Evolutionary conservation across 2,797 vertebrate species (phyloP), one percentile per base, ranked within the genome.

Genomic region (Rhadinocentrus ornatus): DNA sequence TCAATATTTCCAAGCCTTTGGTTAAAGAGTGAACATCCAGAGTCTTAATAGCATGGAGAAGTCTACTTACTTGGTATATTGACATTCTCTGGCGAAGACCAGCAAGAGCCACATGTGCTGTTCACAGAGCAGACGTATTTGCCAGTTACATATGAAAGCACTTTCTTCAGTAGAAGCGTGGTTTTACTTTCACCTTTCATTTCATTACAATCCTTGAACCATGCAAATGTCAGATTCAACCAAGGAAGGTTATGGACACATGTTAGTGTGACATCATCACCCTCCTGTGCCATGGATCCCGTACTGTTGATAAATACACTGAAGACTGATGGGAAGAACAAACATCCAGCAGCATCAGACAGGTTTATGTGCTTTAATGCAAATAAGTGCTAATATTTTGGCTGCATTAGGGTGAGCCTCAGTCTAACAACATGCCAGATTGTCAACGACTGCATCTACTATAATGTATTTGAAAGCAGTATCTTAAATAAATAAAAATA

Each of bases 121-220:
- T 26, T 2, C 41, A 90, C 74, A 6, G 0, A 8, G 81, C 91
- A 93, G 66, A 1, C 0, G 62, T 89, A 93, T 0, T 0, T 0
- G 13, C 86, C 87, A 3, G 0, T 0, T 0, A 22, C 0, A 1
- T 0, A 0, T 1, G 8, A 0, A 0, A 6, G 0, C 2, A 32
- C 62, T 0, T 9, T 20, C 6, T 18, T 0, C 1, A 88, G 3
- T 24, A 1, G 0, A 1, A 90, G 27, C 0, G 0, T 0, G 6
- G 10, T 78, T 9, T 5, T 2, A 1, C 64, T 67, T 11, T 15
- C 0, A 0, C 0, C 0, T 0, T 0, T 0, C 0, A 52, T 0
- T 20, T 6, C 0, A 0, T 0, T 0, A 0, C 0, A 0, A 0
- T 79, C 0, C 22, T 46, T 72, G 27, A 0, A 15, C 90, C 91